These are phyloP conservation scores for Callipepla squamata DNA, from an alignment of 2,113 vertebrate species.

Conservation along the genomic window DNA sequence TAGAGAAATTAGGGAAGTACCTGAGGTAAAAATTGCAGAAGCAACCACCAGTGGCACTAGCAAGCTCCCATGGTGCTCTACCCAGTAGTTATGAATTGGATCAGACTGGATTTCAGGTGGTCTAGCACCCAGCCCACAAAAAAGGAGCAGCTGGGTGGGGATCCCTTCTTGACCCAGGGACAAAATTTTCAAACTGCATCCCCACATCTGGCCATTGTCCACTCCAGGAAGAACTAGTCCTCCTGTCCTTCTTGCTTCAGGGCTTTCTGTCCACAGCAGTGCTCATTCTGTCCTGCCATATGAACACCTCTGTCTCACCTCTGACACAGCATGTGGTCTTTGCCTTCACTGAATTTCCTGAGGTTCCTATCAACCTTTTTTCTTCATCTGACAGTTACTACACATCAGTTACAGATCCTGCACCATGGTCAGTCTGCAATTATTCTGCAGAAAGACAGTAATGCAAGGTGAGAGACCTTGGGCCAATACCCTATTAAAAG, in stretches of 20 bases:
- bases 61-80: neutral
- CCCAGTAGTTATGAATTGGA: fast-evolving
- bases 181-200: neutral
- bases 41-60: neutral
- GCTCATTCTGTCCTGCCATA: fast-evolving
- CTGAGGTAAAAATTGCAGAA: neutral
- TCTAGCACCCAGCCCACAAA: neutral
- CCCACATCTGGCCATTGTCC: neutral
- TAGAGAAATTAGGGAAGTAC: neutral
- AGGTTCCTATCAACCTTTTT: neutral
- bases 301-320: neutral
- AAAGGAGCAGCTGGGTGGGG: neutral
- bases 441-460: neutral
- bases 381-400: neutral
- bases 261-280: neutral
- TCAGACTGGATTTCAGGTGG: neutral
- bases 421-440: fast-evolving
- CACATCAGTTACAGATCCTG: neutral
- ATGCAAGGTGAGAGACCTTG: neutral
- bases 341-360: neutral
- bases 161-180: neutral
- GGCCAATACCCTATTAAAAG: neutral
- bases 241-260: fast-evolving
- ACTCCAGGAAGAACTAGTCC: neutral
- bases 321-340: neutral